These are phyloP conservation scores for Dyspetes luteomarginatus DNA, from an alignment of 2,888 invertebrate genomes.

Conservation along the genomic window DNA sequence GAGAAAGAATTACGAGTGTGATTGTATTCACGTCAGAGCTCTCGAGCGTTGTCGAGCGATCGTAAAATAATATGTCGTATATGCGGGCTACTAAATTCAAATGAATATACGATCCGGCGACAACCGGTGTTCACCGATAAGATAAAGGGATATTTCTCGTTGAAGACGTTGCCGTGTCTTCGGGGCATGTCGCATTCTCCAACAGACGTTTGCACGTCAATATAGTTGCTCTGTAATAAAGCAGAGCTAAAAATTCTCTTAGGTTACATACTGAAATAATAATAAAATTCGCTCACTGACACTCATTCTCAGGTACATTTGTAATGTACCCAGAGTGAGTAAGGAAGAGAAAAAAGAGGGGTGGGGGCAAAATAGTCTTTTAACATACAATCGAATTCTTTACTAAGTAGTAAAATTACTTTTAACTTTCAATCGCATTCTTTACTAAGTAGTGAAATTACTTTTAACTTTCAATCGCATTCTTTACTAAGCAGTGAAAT, in stretches of 20 bases:
- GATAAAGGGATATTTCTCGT: constrained; percentile 68
- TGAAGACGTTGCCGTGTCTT: constrained; percentile 27
- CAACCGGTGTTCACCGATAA: constrained; percentile 70
- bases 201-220: constrained; percentile 34
- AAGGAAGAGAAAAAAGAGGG: too few species aligned
- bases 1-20: not conserved
- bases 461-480: too few species aligned
- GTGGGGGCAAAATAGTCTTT: too few species aligned
- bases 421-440: too few species aligned
- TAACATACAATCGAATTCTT: too few species aligned
- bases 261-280: not conserved
- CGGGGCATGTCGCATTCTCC: constrained; percentile 22
- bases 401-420: too few species aligned
- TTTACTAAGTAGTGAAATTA: too few species aligned
- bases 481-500: too few species aligned
- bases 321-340: too few species aligned
- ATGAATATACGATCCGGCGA: constrained; percentile 71
- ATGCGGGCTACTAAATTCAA: constrained; percentile 69
- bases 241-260: not conserved
- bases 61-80: not conserved
- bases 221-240: not conserved
- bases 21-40: too few species aligned
- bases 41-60: not conserved
- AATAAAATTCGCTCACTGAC: not conserved
- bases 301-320: not conserved